Percentiles rank a stretch among this genome's conserved stretches.
Conservation (phyloP, 2,888 invertebrate species). For the Cremastobaeus sp. region DNA sequence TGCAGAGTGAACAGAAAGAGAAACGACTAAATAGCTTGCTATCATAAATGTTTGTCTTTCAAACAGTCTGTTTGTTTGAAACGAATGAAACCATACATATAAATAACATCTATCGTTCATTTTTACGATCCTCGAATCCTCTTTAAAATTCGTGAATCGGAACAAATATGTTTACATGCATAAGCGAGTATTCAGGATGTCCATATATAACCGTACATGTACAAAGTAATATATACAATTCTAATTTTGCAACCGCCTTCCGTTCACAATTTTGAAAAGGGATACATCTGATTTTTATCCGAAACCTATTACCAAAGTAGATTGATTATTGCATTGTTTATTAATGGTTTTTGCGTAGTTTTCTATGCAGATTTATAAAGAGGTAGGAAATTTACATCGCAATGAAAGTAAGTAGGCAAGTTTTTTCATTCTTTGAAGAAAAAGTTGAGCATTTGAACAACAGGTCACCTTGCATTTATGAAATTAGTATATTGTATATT, state of each 20-base stretch:
- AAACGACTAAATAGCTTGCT: constrained; percentile 13
- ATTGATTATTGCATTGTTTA: constrained; percentile 23
- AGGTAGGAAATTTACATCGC: constrained; percentile 32
- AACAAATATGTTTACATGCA: constrained; percentile 8
- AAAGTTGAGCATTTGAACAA: too few species aligned
- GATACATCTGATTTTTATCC: constrained; percentile 8
- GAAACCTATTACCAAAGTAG: constrained; percentile 41
- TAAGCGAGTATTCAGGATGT: constrained; percentile 23
- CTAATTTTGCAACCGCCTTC: constrained; percentile 1
- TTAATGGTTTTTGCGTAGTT: constrained; percentile 31
- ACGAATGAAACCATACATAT: constrained; percentile 14
- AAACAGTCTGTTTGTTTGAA: constrained; percentile 28
- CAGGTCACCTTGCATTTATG: too few species aligned
- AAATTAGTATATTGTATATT: too few species aligned
- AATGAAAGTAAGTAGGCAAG: constrained; percentile 36
- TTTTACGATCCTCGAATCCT: constrained; percentile 21
- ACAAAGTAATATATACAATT: constrained; percentile 29
- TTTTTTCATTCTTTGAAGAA: too few species aligned
- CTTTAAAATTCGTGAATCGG: constrained; percentile 41
- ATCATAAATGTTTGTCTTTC: constrained; percentile 28
- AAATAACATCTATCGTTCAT: constrained; percentile 20
- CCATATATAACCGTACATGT: constrained; percentile 48
- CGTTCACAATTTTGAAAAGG: constrained; percentile 46
- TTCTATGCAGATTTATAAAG: constrained; percentile 37
- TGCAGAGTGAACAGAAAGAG: neutral